These are phyloP conservation scores for Asarcornis scutulata DNA, from an alignment of 2,113 vertebrate genomes.

Conservation along the genomic window DNA sequence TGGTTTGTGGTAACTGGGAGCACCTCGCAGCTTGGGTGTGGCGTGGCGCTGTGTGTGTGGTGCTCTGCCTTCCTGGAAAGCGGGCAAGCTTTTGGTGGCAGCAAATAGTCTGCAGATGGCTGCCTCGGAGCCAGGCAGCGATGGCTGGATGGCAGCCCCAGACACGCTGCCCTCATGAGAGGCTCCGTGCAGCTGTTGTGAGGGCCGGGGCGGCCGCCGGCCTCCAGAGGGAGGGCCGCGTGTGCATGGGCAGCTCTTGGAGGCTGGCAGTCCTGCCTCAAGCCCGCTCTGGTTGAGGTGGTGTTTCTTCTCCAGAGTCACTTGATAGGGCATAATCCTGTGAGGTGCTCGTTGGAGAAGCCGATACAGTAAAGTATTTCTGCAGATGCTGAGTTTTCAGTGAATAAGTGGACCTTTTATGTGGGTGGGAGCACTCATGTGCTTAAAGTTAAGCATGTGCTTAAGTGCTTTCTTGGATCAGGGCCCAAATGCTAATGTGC, in stretches of 20 bases:
- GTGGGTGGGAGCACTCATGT: conserved; percentile 62
- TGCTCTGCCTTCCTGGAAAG: background rate
- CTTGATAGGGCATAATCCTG: conserved; percentile 48
- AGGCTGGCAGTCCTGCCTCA: background rate
- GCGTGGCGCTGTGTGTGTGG: background rate
- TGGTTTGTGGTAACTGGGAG: background rate
- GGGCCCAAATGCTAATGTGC: conserved; percentile 43
- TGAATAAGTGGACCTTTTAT: conserved; percentile 60
- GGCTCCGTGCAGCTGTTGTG: conserved; percentile 60
- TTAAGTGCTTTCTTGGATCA: conserved; percentile 66
- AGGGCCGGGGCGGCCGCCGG: background rate
- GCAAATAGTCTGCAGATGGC: background rate
- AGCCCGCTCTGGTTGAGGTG: conserved; percentile 10
- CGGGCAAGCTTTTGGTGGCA: background rate
- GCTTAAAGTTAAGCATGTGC: conserved; percentile 69
- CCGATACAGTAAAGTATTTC: conserved; percentile 53
- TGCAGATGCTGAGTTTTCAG: conserved; percentile 64
- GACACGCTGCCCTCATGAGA: background rate
- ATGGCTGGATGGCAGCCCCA: conserved; percentile 7
- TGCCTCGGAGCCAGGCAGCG: background rate
- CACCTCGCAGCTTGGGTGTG: background rate
- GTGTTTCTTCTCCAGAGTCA: background rate
- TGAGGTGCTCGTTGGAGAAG: conserved; percentile 35
- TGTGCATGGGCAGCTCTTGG: conserved; percentile 28
- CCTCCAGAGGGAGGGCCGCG: background rate